These are phyloP conservation scores for Acridotheres tristis DNA, from an alignment of 2,797 vertebrate genomes.

Conservation along the genomic window DNA sequence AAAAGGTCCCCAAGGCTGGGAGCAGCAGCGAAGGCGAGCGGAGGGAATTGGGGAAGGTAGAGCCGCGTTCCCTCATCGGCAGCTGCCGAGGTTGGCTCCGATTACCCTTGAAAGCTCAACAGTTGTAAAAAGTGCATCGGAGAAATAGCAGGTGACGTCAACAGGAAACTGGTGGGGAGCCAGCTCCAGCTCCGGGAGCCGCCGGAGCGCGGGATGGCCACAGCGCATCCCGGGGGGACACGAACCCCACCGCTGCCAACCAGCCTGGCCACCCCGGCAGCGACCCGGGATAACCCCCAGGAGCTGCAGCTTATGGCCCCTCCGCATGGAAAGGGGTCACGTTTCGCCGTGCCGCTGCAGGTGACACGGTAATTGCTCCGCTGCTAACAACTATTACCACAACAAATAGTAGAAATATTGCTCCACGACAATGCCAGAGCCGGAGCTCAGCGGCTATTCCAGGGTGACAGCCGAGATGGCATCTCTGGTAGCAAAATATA, in stretches of 20 bases:
- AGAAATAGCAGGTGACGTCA: conserved; percentile 71
- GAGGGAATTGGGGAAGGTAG: background rate
- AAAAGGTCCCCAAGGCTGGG: background rate
- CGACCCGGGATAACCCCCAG: background rate
- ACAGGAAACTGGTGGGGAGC: conserved; percentile 69
- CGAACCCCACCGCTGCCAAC: background rate
- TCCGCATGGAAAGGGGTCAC: background rate
- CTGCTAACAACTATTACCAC: conserved; percentile 60
- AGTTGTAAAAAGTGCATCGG: conserved; percentile 68
- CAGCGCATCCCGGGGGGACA: background rate
- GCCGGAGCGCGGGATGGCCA: background rate
- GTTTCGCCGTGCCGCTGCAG: background rate
- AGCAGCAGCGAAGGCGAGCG: background rate
- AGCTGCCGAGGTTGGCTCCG: conserved; percentile 54
- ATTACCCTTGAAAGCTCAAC: conserved; percentile 67
- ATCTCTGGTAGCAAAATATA: background rate
- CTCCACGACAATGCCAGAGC: background rate
- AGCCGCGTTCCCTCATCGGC: background rate
- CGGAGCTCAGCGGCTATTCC: background rate
- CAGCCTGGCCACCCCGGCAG: background rate
- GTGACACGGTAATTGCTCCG: background rate
- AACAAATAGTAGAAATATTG: conserved; percentile 57
- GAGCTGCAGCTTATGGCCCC: background rate
- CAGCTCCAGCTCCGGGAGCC: conserved; percentile 56
- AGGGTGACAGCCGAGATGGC: background rate